Percentiles rank a stretch among this genome's conserved stretches.
phyloP scores from a whole-genome alignment of 2,797 vertebrate species.

The Taeniopygia guttata region DNA sequence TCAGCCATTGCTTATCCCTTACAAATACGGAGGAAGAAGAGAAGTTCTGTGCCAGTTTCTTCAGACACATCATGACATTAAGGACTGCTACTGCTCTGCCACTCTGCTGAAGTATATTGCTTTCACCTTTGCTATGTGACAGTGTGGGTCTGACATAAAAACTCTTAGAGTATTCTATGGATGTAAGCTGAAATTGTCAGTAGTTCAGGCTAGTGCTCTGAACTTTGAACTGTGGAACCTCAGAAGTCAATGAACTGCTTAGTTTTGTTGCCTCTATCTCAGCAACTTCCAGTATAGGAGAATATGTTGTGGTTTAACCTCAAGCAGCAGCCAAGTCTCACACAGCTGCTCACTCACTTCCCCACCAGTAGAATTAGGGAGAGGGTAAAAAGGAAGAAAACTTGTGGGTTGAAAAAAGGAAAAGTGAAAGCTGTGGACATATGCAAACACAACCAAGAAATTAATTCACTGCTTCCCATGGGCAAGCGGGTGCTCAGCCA shows the following conservation, averaged over 20 bases:
- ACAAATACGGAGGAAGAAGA: neutral
- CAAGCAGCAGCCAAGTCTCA: neutral
- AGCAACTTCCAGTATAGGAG: neutral
- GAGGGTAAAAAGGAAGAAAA: neutral
- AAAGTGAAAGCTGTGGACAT: neutral
- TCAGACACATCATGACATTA: neutral
- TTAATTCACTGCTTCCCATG: neutral
- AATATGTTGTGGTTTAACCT: neutral
- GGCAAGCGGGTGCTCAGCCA: neutral
- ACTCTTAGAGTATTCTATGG: rapidly evolving
- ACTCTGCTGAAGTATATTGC: neutral
- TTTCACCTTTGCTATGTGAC: neutral
- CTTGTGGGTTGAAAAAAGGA: neutral
- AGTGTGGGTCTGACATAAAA: neutral
- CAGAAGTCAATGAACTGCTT: neutral
- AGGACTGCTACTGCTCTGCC: neutral
- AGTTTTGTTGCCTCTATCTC: neutral
- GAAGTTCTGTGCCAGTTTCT: neutral
- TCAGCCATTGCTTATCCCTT: neutral
- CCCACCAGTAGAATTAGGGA: neutral
- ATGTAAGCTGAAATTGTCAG: neutral
- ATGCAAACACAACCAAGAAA: neutral
- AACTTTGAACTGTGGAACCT: neutral
- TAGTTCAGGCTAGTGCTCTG: neutral
- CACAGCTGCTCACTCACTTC: neutral